Evolutionary conservation across 2,888 invertebrate genomes (phyloP).

Genomic region (Conchocele bisecta): DNA sequence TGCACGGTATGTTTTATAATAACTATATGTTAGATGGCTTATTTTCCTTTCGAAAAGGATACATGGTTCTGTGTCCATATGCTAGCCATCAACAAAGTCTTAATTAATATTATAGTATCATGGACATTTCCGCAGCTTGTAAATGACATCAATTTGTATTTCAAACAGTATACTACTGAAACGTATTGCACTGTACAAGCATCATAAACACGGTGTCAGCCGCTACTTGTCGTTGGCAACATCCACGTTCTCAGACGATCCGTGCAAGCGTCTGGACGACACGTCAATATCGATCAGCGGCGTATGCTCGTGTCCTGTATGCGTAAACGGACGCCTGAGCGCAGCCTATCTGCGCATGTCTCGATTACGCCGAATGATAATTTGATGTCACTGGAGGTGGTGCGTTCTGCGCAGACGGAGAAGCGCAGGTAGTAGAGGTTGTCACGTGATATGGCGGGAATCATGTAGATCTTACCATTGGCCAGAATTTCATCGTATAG

Average conservation of each 20-base stretch:
- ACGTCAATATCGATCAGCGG: slow-evolving; percentile 50
- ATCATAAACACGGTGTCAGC: no score
- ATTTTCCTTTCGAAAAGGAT: no score
- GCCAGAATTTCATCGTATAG: slow-evolving; percentile 56
- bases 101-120: no score
- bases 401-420: slow-evolving; percentile 61
- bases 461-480: slow-evolving; percentile 59
- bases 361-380: slow-evolving; percentile 56
- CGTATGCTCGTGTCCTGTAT: slow-evolving; percentile 29
- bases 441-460: slow-evolving; percentile 58
- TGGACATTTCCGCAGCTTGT: no score
- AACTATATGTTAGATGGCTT: no score
- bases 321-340: slow-evolving; percentile 2
- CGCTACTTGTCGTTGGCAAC: not conserved
- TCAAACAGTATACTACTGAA: no score
- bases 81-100: no score
- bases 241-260: slow-evolving; percentile 4
- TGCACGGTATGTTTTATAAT: no score
- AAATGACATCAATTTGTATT: no score
- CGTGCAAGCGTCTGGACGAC: slow-evolving; percentile 32
- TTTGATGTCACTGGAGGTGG: slow-evolving; percentile 55
- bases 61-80: no score
- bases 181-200: no score
- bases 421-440: slow-evolving; percentile 63
- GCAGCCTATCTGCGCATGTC: slow-evolving; percentile 48